Percentiles rank a stretch among this genome's conserved stretches.
phyloP scores from a whole-genome alignment of 2,888 invertebrate genomes.

The Diaperis boleti region DNA sequence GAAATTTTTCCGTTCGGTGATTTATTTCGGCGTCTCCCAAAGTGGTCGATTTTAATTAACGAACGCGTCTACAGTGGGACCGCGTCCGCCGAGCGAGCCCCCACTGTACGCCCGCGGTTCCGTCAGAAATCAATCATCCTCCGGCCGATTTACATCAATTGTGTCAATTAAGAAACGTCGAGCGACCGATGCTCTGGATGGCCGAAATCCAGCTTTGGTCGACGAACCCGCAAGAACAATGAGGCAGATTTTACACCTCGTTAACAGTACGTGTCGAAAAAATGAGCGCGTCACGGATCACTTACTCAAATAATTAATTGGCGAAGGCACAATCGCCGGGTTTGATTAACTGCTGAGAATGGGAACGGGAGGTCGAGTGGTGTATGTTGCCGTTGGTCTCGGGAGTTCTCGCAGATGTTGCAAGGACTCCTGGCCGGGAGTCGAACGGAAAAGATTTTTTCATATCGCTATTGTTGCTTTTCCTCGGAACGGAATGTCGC shows the following conservation, averaged over 20 bases:
- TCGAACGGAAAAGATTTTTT: too few relatives aligned
- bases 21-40: conserved; percentile 41
- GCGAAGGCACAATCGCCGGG: too few relatives aligned
- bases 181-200: background rate
- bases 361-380: conserved; percentile 7
- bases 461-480: too few relatives aligned
- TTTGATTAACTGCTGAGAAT: conserved; percentile 12
- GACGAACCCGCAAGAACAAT: conserved; percentile 1
- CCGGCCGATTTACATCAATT: conserved; percentile 25
- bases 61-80: conserved; percentile 12
- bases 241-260: background rate
- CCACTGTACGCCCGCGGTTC: conserved; percentile 18
- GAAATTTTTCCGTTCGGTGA: conserved; percentile 39
- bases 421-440: too few relatives aligned
- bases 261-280: background rate
- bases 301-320: background rate
- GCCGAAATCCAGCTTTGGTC: too few relatives aligned
- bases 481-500: too few relatives aligned
- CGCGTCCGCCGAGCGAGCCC: too few relatives aligned
- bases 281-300: background rate
- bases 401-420: too few relatives aligned
- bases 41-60: conserved; percentile 41
- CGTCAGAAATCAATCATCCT: conserved; percentile 40
- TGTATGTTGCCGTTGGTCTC: too few relatives aligned
- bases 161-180: conserved; percentile 33